phyloP scores from a whole-genome alignment of 2,888 invertebrate genomes.

The Crepidodera aurea region DNA sequence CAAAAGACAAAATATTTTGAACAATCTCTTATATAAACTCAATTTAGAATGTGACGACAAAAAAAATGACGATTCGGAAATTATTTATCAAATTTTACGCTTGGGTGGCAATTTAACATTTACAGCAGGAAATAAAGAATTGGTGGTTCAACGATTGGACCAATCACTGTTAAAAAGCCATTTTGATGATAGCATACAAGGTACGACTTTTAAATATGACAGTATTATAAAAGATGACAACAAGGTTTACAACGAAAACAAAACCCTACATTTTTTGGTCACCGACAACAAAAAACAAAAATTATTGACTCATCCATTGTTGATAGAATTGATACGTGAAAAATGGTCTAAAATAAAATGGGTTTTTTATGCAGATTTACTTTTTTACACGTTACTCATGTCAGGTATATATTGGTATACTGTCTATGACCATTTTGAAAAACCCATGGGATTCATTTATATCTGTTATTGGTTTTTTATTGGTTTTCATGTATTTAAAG shows the following conservation, averaged over 20 bases:
- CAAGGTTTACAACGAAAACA: constrained; percentile 41
- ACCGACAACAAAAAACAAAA: constrained; percentile 36
- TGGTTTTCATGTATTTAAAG: constrained; percentile 39
- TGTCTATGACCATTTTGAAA: constrained; percentile 35
- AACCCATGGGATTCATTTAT: too few relatives aligned
- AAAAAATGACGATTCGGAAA: constrained; percentile 36
- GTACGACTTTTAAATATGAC: constrained; percentile 40
- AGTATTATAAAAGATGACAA: constrained; percentile 40
- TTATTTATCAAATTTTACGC: constrained; percentile 42
- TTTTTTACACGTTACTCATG: constrained; percentile 37
- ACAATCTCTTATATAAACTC: constrained; percentile 32
- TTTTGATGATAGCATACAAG: constrained; percentile 44
- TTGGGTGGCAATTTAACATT: constrained; percentile 43
- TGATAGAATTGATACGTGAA: constrained; percentile 39
- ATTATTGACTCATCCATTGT: constrained; percentile 42
- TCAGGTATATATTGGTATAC: constrained; percentile 41
- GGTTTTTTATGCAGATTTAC: constrained; percentile 41
- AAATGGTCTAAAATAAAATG: constrained; percentile 42
- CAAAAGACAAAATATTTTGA: constrained; percentile 28
- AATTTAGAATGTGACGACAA: constrained; percentile 39
- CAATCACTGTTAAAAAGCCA: constrained; percentile 39
- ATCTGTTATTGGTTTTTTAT: constrained; percentile 33
- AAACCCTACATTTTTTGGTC: constrained; percentile 32
- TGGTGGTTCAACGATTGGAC: constrained; percentile 37
- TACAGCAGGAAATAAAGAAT: constrained; percentile 12